Evolutionary conservation across 2,113 vertebrate genomes (phyloP), one percentile per base, ranked within the genome.

Genomic region (Laticauda colubrina): DNA sequence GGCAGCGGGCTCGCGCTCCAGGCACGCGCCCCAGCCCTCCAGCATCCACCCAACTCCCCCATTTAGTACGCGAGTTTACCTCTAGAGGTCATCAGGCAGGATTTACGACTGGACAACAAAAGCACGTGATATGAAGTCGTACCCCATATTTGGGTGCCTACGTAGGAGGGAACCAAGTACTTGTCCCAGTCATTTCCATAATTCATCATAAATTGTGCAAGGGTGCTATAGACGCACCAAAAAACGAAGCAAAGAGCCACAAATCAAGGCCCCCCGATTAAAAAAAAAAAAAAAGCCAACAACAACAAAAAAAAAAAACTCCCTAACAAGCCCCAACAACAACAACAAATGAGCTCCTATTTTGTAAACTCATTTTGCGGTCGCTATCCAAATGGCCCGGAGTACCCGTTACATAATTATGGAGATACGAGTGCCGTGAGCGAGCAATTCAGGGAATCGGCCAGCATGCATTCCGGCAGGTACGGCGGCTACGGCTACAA

Each of bases 71-170:
- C 98, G 98, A 99, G 98, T 99, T 99, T 99, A 99, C 99, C 99
- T 99, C 99, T 99, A 98, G 99, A 99, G 99, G 99, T 99, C 99
- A 99, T 99, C 98, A 98, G 98, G 98, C 98, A 99, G 99, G 99
- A 99, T 99, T 99, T 99, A 99, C 99, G 99, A 99, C 99, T 99
- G 99, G 99, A 99, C 99, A 99, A 99, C 99, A 99, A 99, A 99
- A 99, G 98, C 99, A 99, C 99, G 99, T 99, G 99, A 99, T 98
- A 97, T 97, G 97, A 97, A 98, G 98, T 98, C 99, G 98, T 99
- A 99, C 98, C 98, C 99, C 99, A 99, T 99, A 99, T 99, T 99
- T 99, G 99, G 99, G 98, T 98, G 99, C 98, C 98, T 99, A 99
- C 99, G 99, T 99, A 99, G 99, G 99, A 99, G 98, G 98, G 98